Evolutionary conservation across 2,888 invertebrate genomes (phyloP), one percentile per base, ranked within the genome.

Genomic region (Hedya salicella): DNA sequence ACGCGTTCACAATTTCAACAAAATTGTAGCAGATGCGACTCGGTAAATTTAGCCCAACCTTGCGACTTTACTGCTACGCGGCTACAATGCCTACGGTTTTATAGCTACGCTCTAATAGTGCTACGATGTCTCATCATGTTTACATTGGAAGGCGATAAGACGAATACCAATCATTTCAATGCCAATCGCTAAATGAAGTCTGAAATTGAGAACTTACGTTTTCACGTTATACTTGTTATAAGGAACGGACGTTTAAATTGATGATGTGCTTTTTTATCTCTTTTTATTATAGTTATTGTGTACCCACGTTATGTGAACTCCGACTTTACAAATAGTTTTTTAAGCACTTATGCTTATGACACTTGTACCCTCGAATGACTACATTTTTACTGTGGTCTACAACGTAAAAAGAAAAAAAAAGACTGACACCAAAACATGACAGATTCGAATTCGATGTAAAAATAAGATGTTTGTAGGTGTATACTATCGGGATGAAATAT

Each of bases 41-140:
- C 5, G 21, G 16, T 60, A 60, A 49, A 60, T 60, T 60, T 60
- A 60, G 59, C 48, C 36, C 39, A 60, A 60, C 59, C 59, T 60
- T 60, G 59, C 49, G 44, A 21, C 16, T 60, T 60, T 49, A 49
- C 49, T 60, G 59, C 59, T 60, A 60, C 59, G 59, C 11, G 32
- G 36, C 59, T 60, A 60, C 59, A 21, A 46, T 46, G 57, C 44
- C 57, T 57, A 46, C 57, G 57, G 30, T 57, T 57, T n/a, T 46
- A 57, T 57, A 57, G 57, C 57, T 57, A 57, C 57, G 44, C 57
- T 44, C 42, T 46, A 57, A 57, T 49, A 48, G 39, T 39, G 49
- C 59, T 60, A 60, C 59, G 59, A 46, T 49, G 44, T 59, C 25
- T 60, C 59, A 25, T 48, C 36, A 39, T 46, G 39, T 36, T 48